Base-by-base conservation (phyloP, 2,113 vertebrate genomes). In the Axis porcinus region DNA sequence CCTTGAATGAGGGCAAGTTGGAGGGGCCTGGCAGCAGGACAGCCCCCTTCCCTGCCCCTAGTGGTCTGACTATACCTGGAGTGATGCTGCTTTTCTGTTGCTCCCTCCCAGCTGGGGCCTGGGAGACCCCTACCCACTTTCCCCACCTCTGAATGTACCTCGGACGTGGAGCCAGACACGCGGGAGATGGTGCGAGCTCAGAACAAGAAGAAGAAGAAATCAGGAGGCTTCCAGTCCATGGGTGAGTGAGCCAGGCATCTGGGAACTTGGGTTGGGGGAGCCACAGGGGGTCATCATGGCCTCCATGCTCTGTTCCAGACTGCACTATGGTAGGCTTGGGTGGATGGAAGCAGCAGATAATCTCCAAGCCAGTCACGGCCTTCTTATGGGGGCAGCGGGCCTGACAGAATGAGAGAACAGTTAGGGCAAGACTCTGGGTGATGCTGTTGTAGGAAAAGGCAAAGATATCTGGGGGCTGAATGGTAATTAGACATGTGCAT, bases 141-240 rank as follows among this genome's bases (percentile, higher is more conserved):
- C 94, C 99, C 99, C 0, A 52, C 98, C 0, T 12, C 98, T 0
- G 98, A 99, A 8, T 99, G 97, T 54, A 86, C 98, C 0, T 99
- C 99, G 0, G 99, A 99, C 0, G 98, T 99, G 15, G 99, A 99
- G 98, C 99, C 98, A 0, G 99, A 99, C 99, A 99, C 99, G 0
- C 98, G 99, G 94, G 98, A 99, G 97, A 98, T 99, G 98, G 99
- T 99, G 79, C 98, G 99, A 64, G 99, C 99, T 2, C 99, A 99
- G 98, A 99, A 99, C 98, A 99, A 99, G 99, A 99, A 99, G 98
- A 99, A 99, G 97, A 99, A 99, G 98, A 99, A 99, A 92, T 99
- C 99, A 0, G 99, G 99, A 5, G 99, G 99, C n/a, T 99, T 99
- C 98, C 99, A 99, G 98, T 99, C 99, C 33, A 99, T 99, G 99